Evolutionary conservation across 2,113 vertebrate genomes (phyloP).

Genomic region (Chaetodon auriga): DNA sequence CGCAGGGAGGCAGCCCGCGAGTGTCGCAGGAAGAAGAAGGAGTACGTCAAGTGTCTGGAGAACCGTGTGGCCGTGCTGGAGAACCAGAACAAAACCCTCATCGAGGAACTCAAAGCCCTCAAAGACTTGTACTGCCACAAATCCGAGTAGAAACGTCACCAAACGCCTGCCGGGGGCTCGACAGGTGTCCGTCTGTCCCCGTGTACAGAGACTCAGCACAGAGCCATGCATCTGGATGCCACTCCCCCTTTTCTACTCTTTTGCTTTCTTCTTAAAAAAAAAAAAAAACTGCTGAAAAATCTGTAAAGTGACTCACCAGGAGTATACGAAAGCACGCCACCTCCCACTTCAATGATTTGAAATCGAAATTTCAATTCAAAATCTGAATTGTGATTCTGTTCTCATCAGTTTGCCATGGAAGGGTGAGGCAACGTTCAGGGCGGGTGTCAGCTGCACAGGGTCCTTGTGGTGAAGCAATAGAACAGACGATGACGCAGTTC

Average conservation of each 20-base stretch:
- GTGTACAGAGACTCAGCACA: conserved; percentile 90
- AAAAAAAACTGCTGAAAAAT: conserved; percentile 58
- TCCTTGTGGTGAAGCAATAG: conserved; percentile 22
- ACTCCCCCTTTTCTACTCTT: conserved; percentile 90
- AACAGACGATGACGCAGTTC: background rate
- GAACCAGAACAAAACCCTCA: conserved; percentile 99
- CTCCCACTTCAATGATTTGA: conserved; percentile 7
- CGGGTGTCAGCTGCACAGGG: conserved; percentile 17
- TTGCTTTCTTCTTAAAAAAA: conserved; percentile 89
- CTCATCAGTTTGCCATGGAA: conserved; percentile 10
- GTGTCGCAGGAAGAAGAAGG: conserved; percentile 99
- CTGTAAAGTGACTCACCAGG: conserved; percentile 50
- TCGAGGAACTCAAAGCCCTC: conserved; percentile 99
- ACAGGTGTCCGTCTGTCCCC: conserved; percentile 70
- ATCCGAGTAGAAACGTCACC: conserved; percentile 90
- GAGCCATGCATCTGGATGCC: conserved; percentile 79
- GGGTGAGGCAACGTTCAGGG: background rate
- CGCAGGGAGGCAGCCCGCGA: conserved; percentile 97
- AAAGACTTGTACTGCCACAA: conserved; percentile 99
- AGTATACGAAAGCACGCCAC: conserved; percentile 20
- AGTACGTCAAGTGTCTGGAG: conserved; percentile 99
- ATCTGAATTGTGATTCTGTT: background rate
- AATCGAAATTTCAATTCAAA: too few species aligned
- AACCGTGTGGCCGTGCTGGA: conserved; percentile 99
- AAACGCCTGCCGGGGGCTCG: conserved; percentile 62